Evolutionary conservation across 1,140 invertebrate species (phyloP), one percentile per base, ranked within the genome.

Genomic region (Spodoptera litura): DNA sequence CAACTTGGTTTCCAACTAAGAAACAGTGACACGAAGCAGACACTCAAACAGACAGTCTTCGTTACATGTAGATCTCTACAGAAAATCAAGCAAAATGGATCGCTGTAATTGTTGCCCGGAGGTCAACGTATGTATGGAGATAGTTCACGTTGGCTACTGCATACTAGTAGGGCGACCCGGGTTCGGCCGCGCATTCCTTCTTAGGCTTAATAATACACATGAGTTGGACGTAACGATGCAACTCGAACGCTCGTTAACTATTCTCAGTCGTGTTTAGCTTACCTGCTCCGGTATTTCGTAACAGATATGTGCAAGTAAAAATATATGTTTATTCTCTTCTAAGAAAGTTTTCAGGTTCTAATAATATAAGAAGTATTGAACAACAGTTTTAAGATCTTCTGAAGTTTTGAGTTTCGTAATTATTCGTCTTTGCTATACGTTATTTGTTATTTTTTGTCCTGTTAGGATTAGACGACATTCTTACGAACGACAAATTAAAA

Each of bases 121-220:
- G 83, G 84, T 86, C 83, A 85, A 79, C 71, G 70, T 71, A 56
- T 55, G 72, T 77, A 77, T 61, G 59, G 74, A 73, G 68, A 71
- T 74, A 81, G 82, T 81, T 88, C 76, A 81, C 85, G 83, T 90
- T 73, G 51, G 72, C 78, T 80, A 80, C 78, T 64, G 72, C 59
- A 76, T 58, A 72, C 58, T 76, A 66, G 61, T 53, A 8, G 53
- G 4, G 27, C 74, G 51, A 66, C 74, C 74, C 61, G 49, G 62
- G 61, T 56, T 76, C 74, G 74, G 49, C 78, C 83, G 83, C 73
- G 84, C 90, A 91, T 93, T 92, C 91, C 92, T 91, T 91, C 90
- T 91, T 91, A 83, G 88, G 89, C 87, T 83, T 93, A 93, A 92
- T 92, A 92, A 91, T 91, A 91, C 86, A 89, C 90, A 91, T 91